Evolutionary conservation across 1,140 invertebrate species (phyloP), one percentile per base, ranked within the genome.

Genomic region (Brachionus koreanus): DNA sequence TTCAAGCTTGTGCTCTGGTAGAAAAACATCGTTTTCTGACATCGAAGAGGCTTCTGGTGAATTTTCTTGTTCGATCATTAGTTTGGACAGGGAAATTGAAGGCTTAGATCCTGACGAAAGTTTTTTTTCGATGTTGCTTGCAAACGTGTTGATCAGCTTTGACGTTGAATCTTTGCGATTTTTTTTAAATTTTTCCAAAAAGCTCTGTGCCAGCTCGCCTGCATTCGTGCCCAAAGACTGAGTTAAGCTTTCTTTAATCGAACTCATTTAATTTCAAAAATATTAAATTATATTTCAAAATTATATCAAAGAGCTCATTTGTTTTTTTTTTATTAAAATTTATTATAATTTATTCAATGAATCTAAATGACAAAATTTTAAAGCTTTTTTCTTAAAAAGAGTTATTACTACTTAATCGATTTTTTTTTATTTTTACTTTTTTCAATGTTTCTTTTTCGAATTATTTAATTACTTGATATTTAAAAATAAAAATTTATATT

Each of bases 211-310:
- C 10, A 74, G 25, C 12, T 74, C 69, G 10, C 69, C 69, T 3
- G 69, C 69, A 13, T 19, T n/a, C 5, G 69, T 19, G 39, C 69
- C 39, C 43, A 74, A 13, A 12, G 69, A 74, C 13, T 74, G 69
- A 6, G 69, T 42, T n/a, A 74, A 25, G 25, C 69, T 74, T 4
- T 74, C 69, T 74, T 74, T 74, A 25, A 69, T 37, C 16, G 65
- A 69, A 69, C 37, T 69, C 65, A 69, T 69, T 37, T 37, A 25
- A 57, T 57, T 57, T 57, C 49, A 57, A 57, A 57, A 25, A 29
- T 57, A 57, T 7, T 57, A 19, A 57, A 19, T 57, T 7, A 57
- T n/a, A 57, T 57, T 19, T 19, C 19, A 25, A 57, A 57, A 57
- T 57, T 57, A 57, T 19, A 7, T 19, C 16, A 57, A 52, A 57